These are phyloP conservation scores for Diplazon laetatorius DNA, from an alignment of 2,888 invertebrate genomes.

Conservation along the genomic window DNA sequence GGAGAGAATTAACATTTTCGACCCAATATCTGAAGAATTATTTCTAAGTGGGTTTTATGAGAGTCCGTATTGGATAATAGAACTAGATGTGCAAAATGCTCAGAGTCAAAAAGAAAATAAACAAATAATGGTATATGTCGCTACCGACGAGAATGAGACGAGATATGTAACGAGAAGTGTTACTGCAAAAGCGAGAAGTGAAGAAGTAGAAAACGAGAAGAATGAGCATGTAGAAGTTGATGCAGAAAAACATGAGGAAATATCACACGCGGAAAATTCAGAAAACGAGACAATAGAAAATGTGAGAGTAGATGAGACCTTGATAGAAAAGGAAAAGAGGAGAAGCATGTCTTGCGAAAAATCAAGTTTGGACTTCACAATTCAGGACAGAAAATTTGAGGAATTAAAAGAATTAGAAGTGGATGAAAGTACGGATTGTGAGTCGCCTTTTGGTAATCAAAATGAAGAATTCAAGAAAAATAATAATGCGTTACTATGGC, in stretches of 20 bases:
- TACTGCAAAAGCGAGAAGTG: constrained; percentile 8
- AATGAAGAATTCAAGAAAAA: constrained; percentile 22
- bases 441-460: constrained; percentile 13
- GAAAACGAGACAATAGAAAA: constrained; percentile 28
- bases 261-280: constrained; percentile 20
- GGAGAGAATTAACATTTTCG: constrained; percentile 46
- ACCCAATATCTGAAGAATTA: constrained; percentile 44
- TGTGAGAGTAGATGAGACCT: neutral
- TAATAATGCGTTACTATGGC: constrained; percentile 66
- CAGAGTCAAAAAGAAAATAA: constrained; percentile 49
- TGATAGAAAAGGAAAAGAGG: neutral
- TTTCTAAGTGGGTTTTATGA: constrained; percentile 50
- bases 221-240: constrained; percentile 19
- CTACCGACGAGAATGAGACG: constrained; percentile 10
- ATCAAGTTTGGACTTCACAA: constrained; percentile 44
- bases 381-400: constrained; percentile 53
- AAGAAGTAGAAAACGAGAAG: constrained; percentile 50
- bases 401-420: constrained; percentile 46
- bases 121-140: constrained; percentile 8
- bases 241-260: constrained; percentile 30
- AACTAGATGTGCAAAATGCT: constrained; percentile 14
- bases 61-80: constrained; percentile 53
- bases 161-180: constrained; percentile 9
- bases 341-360: constrained; percentile 3
- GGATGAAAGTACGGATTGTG: constrained; percentile 11